Evolutionary conservation across 2,113 vertebrate genomes (phyloP).

Genomic region (Pteronura brasiliensis): DNA sequence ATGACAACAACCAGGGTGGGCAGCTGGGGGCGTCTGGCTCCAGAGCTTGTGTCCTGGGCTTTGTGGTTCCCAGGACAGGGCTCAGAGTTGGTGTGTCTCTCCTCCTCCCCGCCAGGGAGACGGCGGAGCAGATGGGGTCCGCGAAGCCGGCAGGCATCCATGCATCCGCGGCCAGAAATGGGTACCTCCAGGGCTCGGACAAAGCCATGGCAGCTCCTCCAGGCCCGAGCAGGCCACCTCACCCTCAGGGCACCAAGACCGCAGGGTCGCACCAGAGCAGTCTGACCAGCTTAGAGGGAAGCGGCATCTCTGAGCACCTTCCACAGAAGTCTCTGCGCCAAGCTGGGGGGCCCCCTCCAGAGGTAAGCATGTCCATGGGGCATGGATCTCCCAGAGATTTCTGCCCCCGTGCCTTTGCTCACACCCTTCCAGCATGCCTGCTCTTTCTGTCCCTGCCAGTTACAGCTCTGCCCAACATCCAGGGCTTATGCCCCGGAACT

Average conservation of each 20-base stretch:
- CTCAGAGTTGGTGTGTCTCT: background rate
- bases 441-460: background rate
- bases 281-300: slow-evolving; percentile 78
- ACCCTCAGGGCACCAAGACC: background rate
- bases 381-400: no score
- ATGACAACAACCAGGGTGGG: background rate
- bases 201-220: accelerated
- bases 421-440: background rate
- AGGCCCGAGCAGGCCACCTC: background rate
- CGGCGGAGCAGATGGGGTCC: accelerated
- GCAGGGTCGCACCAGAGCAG: slow-evolving; percentile 76
- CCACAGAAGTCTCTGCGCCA: slow-evolving; percentile 53
- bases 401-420: background rate
- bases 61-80: background rate
- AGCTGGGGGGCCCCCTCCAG: background rate
- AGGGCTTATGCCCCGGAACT: background rate
- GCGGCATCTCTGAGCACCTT: slow-evolving; percentile 6
- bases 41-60: no score
- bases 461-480: background rate
- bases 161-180: background rate
- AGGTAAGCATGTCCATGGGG: background rate
- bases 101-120: background rate
- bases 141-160: background rate
- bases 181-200: background rate
- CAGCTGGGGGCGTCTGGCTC: background rate